phyloP scores from a whole-genome alignment of 2,113 vertebrate genomes.

The Echinops telfairi region DNA sequence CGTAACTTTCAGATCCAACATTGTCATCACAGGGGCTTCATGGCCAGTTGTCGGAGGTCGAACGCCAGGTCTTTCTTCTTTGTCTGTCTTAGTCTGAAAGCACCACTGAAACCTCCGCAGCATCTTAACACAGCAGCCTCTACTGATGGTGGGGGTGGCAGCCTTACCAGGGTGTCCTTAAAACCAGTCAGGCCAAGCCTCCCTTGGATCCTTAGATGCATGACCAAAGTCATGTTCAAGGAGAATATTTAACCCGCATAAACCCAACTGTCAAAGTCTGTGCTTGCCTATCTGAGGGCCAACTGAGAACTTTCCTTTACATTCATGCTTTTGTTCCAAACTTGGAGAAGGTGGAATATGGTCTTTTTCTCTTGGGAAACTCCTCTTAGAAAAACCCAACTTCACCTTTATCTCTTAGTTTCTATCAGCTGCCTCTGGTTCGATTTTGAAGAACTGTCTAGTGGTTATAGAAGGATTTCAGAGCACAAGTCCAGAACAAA shows the following conservation, averaged over 20 bases:
- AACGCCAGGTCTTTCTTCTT: background rate
- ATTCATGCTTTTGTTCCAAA: conserved; percentile 24
- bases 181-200: background rate
- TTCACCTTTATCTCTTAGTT: background rate
- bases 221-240: background rate
- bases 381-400: conserved; percentile 40
- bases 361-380: background rate
- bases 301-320: background rate
- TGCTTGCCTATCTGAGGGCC: background rate
- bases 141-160: background rate
- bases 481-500: conserved; percentile 59
- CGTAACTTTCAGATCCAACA: background rate
- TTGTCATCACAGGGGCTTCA: background rate
- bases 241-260: background rate
- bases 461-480: conserved; percentile 47
- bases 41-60: background rate
- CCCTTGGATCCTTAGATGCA: background rate
- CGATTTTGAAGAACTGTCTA: conserved; percentile 36
- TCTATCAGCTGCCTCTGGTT: conserved; percentile 46
- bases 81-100: background rate
- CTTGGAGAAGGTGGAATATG: background rate
- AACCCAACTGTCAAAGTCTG: background rate
- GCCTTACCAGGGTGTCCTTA: background rate
- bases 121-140: background rate
- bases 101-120: background rate